Conservation (phyloP, 2,797 vertebrate species). For the Pangasius krempfi region DNA sequence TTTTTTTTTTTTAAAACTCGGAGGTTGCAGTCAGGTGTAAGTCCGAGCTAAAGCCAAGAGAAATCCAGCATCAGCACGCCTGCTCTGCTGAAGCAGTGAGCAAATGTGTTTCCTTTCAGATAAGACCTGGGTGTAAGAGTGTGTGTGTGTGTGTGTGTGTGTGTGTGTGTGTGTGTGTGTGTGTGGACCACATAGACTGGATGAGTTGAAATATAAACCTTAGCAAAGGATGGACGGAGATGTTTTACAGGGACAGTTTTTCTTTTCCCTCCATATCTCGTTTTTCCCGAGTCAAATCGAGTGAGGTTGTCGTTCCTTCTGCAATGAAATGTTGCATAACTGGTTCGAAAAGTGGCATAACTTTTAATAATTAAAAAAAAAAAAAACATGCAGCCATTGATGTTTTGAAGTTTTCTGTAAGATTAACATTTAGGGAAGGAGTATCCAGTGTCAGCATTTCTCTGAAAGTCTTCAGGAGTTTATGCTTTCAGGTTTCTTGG, state of each 20-base stretch:
- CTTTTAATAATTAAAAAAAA: background rate
- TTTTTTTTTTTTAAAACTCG: background rate
- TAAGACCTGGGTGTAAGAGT: slow-evolving; percentile 72
- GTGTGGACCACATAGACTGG: slow-evolving; percentile 70
- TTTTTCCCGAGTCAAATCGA: background rate
- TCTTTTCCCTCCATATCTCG: background rate
- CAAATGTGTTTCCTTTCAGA: slow-evolving; percentile 79
- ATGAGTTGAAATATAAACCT: slow-evolving; percentile 74
- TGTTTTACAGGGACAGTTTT: slow-evolving; percentile 16
- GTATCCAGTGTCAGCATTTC: background rate
- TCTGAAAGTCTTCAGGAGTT: background rate
- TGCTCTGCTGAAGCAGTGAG: slow-evolving; percentile 56
- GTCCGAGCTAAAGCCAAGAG: slow-evolving; percentile 68
- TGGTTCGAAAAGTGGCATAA: background rate
- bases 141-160: slow-evolving; percentile 75
- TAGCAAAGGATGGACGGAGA: slow-evolving; percentile 53
- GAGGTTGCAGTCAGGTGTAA: slow-evolving; percentile 61
- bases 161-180: slow-evolving; percentile 75
- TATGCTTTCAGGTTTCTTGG: background rate
- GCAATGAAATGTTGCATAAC: background rate
- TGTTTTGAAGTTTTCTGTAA: too few relatives aligned
- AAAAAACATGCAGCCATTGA: background rate
- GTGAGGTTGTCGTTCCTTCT: background rate
- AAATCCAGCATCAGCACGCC: slow-evolving; percentile 72
- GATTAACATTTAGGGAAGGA: background rate